Evolutionary conservation across 2,888 invertebrate genomes (phyloP).

Genomic region (Acleris laterana): DNA sequence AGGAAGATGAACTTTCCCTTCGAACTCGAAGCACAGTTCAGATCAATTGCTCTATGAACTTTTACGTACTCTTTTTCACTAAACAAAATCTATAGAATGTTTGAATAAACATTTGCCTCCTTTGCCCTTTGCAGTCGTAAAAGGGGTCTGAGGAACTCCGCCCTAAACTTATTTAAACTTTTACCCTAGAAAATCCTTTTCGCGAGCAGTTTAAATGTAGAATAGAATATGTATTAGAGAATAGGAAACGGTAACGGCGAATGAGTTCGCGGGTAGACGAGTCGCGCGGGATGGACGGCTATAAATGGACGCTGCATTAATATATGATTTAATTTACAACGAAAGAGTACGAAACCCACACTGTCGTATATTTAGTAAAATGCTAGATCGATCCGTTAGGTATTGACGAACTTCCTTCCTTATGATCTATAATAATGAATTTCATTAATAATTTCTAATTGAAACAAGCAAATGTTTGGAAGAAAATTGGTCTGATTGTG

Average conservation of each 20-base stretch:
- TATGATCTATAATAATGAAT: too few relatives aligned
- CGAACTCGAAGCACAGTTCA: constrained; percentile 17
- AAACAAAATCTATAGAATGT: constrained; percentile 77
- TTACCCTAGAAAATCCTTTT: constrained; percentile 81
- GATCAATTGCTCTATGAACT: constrained; percentile 37
- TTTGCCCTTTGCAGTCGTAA: constrained; percentile 81
- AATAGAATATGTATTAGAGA: constrained; percentile 78
- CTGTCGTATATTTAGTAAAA: too few relatives aligned
- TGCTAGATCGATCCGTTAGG: too few relatives aligned
- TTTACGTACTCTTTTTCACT: constrained; percentile 55
- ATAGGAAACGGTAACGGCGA: constrained; percentile 59
- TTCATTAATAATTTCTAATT: too few relatives aligned
- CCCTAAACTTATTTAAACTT: constrained; percentile 83
- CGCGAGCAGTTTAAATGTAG: constrained; percentile 77
- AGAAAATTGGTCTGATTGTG: too few relatives aligned
- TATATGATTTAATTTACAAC: constrained; percentile 25
- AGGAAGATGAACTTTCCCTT: constrained; percentile 15
- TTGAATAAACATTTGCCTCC: constrained; percentile 82
- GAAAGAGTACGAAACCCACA: neutral
- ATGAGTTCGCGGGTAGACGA: constrained; percentile 61
- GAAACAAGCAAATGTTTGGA: too few relatives aligned
- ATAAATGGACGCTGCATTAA: constrained; percentile 30
- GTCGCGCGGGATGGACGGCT: constrained; percentile 48
- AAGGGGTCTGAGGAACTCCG: constrained; percentile 77
- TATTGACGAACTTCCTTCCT: too few relatives aligned